Percentiles rank a stretch among this genome's conserved stretches.
Evolutionary conservation across 2,113 vertebrate genomes (phyloP).

Genomic region (Gnathonemus echidnorhynchus): DNA sequence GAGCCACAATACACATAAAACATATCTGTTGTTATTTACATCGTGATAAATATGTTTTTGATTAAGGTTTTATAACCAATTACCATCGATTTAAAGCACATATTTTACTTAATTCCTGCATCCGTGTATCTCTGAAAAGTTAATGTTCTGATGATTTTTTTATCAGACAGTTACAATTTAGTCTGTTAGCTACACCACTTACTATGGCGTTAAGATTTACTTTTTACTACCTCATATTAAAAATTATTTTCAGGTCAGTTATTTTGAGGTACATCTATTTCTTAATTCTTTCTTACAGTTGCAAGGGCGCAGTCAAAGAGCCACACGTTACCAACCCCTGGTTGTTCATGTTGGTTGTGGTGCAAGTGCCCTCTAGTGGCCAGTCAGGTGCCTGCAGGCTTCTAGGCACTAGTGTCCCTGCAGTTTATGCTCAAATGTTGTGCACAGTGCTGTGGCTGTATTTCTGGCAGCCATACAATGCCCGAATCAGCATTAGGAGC

Average conservation of each 20-base stretch:
- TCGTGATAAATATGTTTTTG: neutral
- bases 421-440: neutral
- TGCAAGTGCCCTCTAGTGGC: neutral
- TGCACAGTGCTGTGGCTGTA: neutral
- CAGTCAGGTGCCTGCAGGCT: neutral
- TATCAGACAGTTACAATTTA: neutral
- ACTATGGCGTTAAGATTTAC: neutral
- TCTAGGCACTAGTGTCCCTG: neutral
- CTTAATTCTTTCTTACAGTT: neutral
- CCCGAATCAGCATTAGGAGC: neutral
- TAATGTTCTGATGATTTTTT: neutral
- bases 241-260: neutral
- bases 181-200: neutral
- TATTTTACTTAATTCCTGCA: neutral
- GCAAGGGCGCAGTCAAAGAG: neutral
- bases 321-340: neutral
- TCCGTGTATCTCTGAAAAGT: neutral
- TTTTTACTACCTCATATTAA: neutral
- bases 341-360: neutral
- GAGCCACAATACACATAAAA: neutral
- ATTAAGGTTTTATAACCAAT: neutral
- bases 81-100: neutral
- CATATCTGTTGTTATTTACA: neutral
- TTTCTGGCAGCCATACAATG: neutral
- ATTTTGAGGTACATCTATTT: neutral